These are phyloP conservation scores for Lampris incognitus DNA, from an alignment of 2,113 vertebrate genomes.

Conservation along the genomic window DNA sequence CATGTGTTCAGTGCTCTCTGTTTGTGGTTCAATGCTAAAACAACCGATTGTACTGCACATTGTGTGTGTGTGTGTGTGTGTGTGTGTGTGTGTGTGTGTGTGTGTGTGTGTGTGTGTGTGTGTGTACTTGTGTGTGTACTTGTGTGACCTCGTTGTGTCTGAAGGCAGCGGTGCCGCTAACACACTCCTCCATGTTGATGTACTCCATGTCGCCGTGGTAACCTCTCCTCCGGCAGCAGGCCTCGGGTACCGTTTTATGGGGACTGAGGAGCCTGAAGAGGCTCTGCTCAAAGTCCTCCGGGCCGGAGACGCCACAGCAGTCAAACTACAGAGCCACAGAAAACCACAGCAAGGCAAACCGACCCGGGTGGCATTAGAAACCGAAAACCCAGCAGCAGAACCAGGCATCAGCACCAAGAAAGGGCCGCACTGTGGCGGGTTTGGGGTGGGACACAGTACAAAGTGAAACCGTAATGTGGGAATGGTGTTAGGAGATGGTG, in stretches of 20 bases:
- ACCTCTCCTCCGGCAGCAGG: slow-evolving; percentile 87
- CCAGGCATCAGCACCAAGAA: too few relatives aligned
- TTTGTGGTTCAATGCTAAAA: too few relatives aligned
- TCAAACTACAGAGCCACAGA: slow-evolving; percentile 82
- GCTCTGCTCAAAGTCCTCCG: slow-evolving; percentile 89
- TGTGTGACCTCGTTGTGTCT: slow-evolving; percentile 88
- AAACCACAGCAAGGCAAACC: too few relatives aligned
- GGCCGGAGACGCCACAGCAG: slow-evolving; percentile 92
- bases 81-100: neutral
- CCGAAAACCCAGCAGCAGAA: too few relatives aligned
- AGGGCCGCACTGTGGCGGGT: too few relatives aligned
- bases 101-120: neutral
- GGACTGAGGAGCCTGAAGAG: slow-evolving; percentile 77
- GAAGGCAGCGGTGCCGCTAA: slow-evolving; percentile 79
- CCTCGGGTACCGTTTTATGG: slow-evolving; percentile 80
- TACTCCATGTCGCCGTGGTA: slow-evolving; percentile 76
- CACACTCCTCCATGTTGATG: slow-evolving; percentile 83
- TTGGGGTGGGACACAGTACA: too few relatives aligned
- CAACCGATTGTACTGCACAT: too few relatives aligned
- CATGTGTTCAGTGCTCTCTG: too few relatives aligned
- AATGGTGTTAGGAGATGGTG: too few relatives aligned
- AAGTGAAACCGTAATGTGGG: too few relatives aligned
- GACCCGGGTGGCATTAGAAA: too few relatives aligned
- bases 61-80: too few relatives aligned
- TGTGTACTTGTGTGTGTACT: neutral